A percentile compares a stretch with the other conserved stretches of the same genome.
Conservation (phyloP, 2,113 vertebrate genomes). For the Clarias magur region DNA sequence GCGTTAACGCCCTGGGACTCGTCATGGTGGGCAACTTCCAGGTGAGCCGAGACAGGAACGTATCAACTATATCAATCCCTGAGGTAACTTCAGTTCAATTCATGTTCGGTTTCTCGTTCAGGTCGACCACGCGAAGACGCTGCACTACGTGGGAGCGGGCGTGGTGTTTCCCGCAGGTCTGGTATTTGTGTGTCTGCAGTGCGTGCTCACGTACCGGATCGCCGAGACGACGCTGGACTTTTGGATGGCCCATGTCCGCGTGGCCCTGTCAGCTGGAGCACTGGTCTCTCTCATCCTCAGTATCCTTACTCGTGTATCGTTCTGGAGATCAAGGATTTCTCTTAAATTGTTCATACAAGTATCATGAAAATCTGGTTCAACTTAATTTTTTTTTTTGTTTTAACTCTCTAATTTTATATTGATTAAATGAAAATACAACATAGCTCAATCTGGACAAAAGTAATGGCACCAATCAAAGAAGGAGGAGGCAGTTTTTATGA, state of each 20-base stretch:
- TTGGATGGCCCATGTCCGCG: constrained; percentile 84
- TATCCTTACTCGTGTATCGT: constrained; percentile 76
- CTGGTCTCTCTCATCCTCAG: constrained; percentile 85
- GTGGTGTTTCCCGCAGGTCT: constrained; percentile 86
- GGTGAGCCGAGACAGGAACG: constrained; percentile 62
- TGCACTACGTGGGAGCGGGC: constrained; percentile 87
- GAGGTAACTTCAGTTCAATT: neutral
- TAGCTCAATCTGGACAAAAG: neutral
- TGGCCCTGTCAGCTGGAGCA: constrained; percentile 79
- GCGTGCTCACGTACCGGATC: constrained; percentile 83
- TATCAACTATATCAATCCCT: too few relatives aligned
- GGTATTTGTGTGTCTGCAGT: constrained; percentile 89
- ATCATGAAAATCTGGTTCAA: neutral
- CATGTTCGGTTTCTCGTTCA: constrained; percentile 49
- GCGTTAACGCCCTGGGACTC: constrained; percentile 83
- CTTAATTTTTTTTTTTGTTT: too few relatives aligned
- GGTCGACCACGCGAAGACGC: constrained; percentile 88
- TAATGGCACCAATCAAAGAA: neutral
- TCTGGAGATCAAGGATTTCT: neutral
- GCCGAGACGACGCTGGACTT: constrained; percentile 81
- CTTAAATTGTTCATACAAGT: neutral
- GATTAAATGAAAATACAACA: neutral
- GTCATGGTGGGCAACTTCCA: constrained; percentile 92
- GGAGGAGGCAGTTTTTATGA: neutral
- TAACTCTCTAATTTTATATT: neutral